These are phyloP conservation scores for Clarias pachynema DNA, from an alignment of 2,797 vertebrate genomes.

Conservation along the genomic window DNA sequence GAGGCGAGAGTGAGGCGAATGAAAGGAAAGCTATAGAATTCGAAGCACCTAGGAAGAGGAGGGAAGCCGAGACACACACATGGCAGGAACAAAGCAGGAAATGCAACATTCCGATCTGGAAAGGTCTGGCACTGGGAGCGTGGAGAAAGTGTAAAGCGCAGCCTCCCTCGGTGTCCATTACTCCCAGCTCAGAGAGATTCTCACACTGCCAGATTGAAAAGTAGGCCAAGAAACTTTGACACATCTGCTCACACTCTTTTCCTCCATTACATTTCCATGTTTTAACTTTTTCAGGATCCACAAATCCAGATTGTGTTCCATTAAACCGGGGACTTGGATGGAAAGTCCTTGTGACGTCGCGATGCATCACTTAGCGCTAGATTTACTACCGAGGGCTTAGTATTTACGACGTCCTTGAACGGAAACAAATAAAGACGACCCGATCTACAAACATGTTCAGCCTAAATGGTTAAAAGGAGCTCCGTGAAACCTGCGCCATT, in stretches of 20 bases:
- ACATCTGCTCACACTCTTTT: constrained; percentile 47
- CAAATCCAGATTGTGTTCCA: constrained; percentile 45
- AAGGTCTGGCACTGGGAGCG: constrained; percentile 54
- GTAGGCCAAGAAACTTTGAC: constrained; percentile 58
- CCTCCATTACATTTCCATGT: constrained; percentile 41
- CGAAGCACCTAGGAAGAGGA: constrained; percentile 20
- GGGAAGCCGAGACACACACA: constrained; percentile 63
- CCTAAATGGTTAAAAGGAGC: not conserved
- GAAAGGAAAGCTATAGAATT: not conserved
- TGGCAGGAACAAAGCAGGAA: constrained; percentile 65
- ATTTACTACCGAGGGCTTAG: not conserved
- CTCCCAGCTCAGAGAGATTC: constrained; percentile 50
- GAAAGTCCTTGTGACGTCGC: constrained; percentile 35
- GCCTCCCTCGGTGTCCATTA: constrained; percentile 59
- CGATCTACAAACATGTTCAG: not conserved
- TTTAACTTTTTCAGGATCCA: constrained; percentile 32
- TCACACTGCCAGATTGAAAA: constrained; percentile 52
- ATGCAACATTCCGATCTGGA: constrained; percentile 66
- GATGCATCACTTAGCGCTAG: not conserved
- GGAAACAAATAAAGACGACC: not conserved
- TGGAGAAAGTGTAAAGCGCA: constrained; percentile 53
- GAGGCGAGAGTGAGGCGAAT: not conserved
- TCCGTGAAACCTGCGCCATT: constrained; percentile 45
- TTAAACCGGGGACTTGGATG: constrained; percentile 45
- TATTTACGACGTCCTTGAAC: not conserved